Evolutionary conservation across 2,888 invertebrate genomes (phyloP), one percentile per base, ranked within the genome.

Genomic region (Melanotus villosus): DNA sequence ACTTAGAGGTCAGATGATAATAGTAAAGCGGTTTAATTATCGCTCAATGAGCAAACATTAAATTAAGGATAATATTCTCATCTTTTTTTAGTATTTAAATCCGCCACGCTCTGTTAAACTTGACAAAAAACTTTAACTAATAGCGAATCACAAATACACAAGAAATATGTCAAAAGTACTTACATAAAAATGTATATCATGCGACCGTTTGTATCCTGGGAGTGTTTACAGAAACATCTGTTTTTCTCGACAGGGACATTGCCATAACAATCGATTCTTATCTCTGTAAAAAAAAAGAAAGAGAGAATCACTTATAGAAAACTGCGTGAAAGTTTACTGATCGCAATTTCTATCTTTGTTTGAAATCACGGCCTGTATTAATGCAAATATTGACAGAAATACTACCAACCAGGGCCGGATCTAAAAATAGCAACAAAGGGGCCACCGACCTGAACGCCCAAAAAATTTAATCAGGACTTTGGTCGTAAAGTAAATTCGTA

Each of bases 161-260:
- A n/a, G n/a, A n/a, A n/a, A n/a, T n/a, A n/a, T n/a, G n/a, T n/a
- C n/a, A n/a, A n/a, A n/a, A n/a, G n/a, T 58, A 58, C 58, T 58
- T 58, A 58, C 58, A 9, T 41, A 41, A 23, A 56, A 19, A 1
- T 34, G 54, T 56, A 36, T 26, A 7, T 36, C 21, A 56, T 26
- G 16, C 41, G 19, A 43, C 36, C 23, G 14, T 57, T 32, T 26
- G n/a, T 38, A 57, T 57, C 14, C 19, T 12, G 3, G 10, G 6
- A 26, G 19, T 26, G 41, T 58, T 58, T 58, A 58, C 41, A 58
- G 41, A 26, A 41, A 1, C 30, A 7, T 58, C 58, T 23, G 26
- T 18, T 23, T 26, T 58, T 58, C 41, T 41, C 41, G 41, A 41
- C 41, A 41, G 16, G 16, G 41, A 26, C 23, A 38, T 10, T 26